A percentile compares a stretch with the other conserved stretches of the same genome.
These are phyloP conservation scores for Phylloscopus whistleri DNA, from an alignment of 2,113 vertebrate genomes.

Conservation along the genomic window DNA sequence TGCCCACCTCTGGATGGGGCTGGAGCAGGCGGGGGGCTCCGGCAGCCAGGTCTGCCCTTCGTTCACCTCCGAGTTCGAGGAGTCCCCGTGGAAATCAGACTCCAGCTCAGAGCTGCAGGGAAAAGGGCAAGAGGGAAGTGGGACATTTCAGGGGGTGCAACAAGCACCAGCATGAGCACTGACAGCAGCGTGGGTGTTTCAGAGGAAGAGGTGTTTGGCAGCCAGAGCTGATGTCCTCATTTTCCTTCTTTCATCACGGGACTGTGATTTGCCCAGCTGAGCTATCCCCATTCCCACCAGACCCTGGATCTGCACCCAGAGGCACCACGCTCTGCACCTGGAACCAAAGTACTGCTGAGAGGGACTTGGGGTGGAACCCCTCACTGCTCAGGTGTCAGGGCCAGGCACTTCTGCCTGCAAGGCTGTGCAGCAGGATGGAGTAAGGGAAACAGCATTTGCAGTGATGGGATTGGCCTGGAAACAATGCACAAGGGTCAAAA, in stretches of 20 bases:
- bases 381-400: accelerated
- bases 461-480: neutral
- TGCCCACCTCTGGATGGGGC: neutral
- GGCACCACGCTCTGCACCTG: accelerated
- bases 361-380: neutral
- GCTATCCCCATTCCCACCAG: neutral
- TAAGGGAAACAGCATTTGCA: neutral
- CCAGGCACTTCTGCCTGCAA: neutral
- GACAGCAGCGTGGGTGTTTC: accelerated
- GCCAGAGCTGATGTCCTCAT: neutral
- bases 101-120: conserved; percentile 68
- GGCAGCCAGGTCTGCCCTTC: neutral
- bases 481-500: neutral
- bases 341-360: neutral
- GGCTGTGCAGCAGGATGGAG: neutral
- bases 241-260: neutral
- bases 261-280: neutral
- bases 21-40: neutral
- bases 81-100: neutral
- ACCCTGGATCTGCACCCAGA: neutral
- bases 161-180: neutral
- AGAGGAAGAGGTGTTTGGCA: neutral
- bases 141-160: neutral
- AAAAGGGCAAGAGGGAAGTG: neutral
- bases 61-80: neutral